Evolutionary conservation across 2,888 invertebrate genomes (phyloP), one percentile per base, ranked within the genome.

Genomic region (Syritta pipiens): DNA sequence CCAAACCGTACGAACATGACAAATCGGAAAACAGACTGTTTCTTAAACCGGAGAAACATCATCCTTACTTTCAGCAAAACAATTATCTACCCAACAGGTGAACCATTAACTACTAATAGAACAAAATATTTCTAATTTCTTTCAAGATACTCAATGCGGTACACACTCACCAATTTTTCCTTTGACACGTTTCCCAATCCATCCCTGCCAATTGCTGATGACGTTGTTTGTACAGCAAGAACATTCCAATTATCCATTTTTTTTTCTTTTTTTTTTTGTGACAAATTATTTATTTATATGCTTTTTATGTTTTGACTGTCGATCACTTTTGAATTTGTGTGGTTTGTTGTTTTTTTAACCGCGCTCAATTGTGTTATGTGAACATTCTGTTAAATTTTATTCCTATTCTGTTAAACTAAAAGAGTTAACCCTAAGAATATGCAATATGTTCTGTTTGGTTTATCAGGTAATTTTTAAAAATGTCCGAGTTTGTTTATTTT

Each of bases 201-300:
- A 89, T 94, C 94, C 82, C 94, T 91, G 68, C 92, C 92, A 83
- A 94, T 92, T 12, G 93, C 93, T 77, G 92, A 92, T 48, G 92
- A 90, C 42, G 92, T 91, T 67, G 91, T 90, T 84, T 92, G 92
- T 83, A 92, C 92, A 83, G 92, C 92, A 85, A 94, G 88, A 83
- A 92, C 92, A 76, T 93, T 93, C 94, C 94, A 94, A 83, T 92
- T 92, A 90, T 93, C 93, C 94, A 94, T 94, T 69, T 65, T 83
- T 63, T 20, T 32, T 32, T 26, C 17, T 40, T 30, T 40, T 32
- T 10, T 26, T 65, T 28, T 12, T 19, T 20, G 24, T 46, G 44
- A 20, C 37, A 37, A 37, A 12, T 40, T 22, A 22, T 57, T 7
- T 57, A 14, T 28, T 28, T 48, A 22, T 51, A 24, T 24, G 12